Evolutionary conservation across 1,140 invertebrate species (phyloP).

Genomic region (Lepidotrigona ventralis): DNA sequence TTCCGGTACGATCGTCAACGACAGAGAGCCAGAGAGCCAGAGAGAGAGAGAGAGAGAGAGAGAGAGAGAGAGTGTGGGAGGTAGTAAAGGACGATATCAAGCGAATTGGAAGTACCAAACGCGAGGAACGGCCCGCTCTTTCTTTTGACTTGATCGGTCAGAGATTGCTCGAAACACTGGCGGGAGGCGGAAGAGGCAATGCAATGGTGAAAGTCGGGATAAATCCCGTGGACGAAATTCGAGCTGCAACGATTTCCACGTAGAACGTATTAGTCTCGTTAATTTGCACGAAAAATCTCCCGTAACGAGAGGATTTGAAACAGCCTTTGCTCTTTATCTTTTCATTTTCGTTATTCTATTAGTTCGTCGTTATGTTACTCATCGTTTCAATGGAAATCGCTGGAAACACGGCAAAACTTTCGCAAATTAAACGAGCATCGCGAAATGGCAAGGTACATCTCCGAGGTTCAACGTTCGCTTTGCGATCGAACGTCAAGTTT

Average conservation of each 20-base stretch:
- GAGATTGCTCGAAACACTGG: slow-evolving; percentile 43
- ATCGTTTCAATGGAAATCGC: background rate
- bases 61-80: background rate
- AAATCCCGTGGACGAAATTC: slow-evolving; percentile 38
- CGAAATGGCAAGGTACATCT: too few species aligned
- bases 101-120: slow-evolving; percentile 54
- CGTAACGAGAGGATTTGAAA: slow-evolving; percentile 17
- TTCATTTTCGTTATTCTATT: too few species aligned
- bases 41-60: too few species aligned
- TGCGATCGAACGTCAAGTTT: too few species aligned
- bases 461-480: too few species aligned
- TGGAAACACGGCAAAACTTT: background rate
- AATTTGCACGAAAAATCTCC: slow-evolving; percentile 26
- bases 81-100: slow-evolving; percentile 39
- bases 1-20: slow-evolving; percentile 23
- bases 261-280: slow-evolving; percentile 42
- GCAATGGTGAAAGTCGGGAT: background rate
- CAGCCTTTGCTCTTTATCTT: too few species aligned
- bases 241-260: background rate
- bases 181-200: too few species aligned
- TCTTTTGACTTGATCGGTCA: slow-evolving; percentile 41
- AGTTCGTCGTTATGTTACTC: background rate
- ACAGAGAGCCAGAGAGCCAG: background rate
- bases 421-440: background rate
- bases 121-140: slow-evolving; percentile 39